A percentile compares a stretch with the other conserved stretches of the same genome.
Conservation (phyloP, 2,888 invertebrate species). For the Heliconius aoede region DNA sequence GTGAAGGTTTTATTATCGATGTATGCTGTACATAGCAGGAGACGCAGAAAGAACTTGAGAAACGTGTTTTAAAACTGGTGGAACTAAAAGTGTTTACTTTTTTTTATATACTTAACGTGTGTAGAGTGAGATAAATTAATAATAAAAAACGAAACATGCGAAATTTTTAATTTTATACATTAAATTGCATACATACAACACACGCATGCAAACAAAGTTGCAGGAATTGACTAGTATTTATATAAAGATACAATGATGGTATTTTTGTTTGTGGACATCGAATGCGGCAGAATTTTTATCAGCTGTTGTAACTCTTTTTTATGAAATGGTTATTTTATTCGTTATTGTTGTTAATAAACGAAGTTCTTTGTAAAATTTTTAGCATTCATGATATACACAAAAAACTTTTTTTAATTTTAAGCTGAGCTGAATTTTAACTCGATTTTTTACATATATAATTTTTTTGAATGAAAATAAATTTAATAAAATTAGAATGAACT, state of each 20-base stretch:
- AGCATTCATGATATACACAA: not conserved
- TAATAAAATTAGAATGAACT: not conserved
- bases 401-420: not conserved
- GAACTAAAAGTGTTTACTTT: too few species aligned
- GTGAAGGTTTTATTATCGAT: too few species aligned
- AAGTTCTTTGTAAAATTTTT: not conserved
- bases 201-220: too few species aligned
- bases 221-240: not conserved
- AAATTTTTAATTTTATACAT: too few species aligned
- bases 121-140: too few species aligned
- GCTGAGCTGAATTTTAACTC: not conserved
- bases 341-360: not conserved
- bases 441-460: not conserved
- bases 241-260: not conserved
- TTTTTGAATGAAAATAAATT: not conserved
- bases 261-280: constrained; percentile 14
- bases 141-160: too few species aligned
- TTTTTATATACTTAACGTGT: too few species aligned
- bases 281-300: constrained; percentile 16
- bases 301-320: constrained; percentile 7
- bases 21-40: too few species aligned
- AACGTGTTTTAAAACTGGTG: too few species aligned
- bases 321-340: constrained; percentile 7
- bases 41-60: too few species aligned
- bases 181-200: too few species aligned